Base-by-base conservation (phyloP, 2,113 vertebrate genomes). In the Anhinga anhinga region DNA sequence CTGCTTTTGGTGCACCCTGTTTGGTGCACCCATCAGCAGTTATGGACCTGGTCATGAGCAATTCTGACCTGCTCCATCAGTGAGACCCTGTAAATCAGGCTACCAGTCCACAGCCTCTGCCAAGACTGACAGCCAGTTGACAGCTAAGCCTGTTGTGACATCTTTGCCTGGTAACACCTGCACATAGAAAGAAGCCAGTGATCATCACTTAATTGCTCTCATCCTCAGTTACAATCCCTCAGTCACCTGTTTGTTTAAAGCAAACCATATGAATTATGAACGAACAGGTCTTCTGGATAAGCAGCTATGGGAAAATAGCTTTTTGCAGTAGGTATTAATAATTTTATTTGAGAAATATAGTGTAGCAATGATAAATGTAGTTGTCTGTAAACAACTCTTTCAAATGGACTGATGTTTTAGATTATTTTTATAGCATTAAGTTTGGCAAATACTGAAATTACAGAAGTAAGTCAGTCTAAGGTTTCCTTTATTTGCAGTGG, bases 41-140 rank as follows among this genome's bases (percentile, higher is more conserved):
- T 19, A 30, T 10, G 1, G 3, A 34, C 38, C 16, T 0, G 0
- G 10, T 42, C 14, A 8, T 15, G 40, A 50, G 47, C 32, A 72
- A 6, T 40, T 70, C 52, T 67, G 61, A 52, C 34, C 30, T 72
- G 36, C 34, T 84, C 30, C 18, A 9, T 40, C 74, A 59, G 40
- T n/a, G 20, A 71, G 13, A 82, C 22, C 21, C 52, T 90, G 26
- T 21, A 82, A 53, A 66, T 29, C 13, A 85, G 40, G 6, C 38
- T 66, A 49, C 9, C 29, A 77, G 59, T 6, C 50, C 63, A 50
- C 38, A 61, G 62, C 17, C 18, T 40, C n/a, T 84, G 50, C 59
- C 69, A 38, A 55, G n/a, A 44, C 22, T 63, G 77, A 34, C 53
- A 73, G 62, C 3, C 42, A 66, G 10, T 2, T 34, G 22, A n/a